phyloP scores from a whole-genome alignment of 2,797 vertebrate species.

The Pempheris klunzingeri region DNA sequence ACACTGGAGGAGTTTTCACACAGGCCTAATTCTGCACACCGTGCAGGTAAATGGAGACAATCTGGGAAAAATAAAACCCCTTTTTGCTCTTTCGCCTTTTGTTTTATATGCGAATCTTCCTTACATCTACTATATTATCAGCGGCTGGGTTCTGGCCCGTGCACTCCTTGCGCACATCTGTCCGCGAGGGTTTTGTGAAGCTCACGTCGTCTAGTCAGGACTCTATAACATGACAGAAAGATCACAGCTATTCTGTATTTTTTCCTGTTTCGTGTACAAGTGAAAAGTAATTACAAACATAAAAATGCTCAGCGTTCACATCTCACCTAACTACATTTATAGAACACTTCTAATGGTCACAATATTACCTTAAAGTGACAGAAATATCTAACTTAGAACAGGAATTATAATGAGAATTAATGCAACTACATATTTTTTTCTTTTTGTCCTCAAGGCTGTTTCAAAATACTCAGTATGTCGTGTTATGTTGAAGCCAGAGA shows the following conservation, averaged over 20 bases:
- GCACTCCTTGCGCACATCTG: not conserved
- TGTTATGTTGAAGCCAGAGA: conserved; percentile 4
- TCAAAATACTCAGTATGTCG: conserved; percentile 20
- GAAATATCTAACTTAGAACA: conserved; percentile 13
- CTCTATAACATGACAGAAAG: not conserved
- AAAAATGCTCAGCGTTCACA: not conserved
- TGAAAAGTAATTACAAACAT: not conserved
- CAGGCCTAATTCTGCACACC: conserved; percentile 29
- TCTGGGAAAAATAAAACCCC: conserved; percentile 1
- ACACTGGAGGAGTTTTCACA: conserved; percentile 53
- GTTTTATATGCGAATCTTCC: conserved; percentile 5
- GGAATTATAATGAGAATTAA: conserved; percentile 29
- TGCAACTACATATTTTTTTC: conserved; percentile 26
- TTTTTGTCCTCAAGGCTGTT: conserved; percentile 37
- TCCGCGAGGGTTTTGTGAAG: not conserved
- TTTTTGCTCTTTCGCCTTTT: conserved; percentile 22
- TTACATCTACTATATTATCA: not conserved
- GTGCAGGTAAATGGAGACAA: conserved; percentile 56
- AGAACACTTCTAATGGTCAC: not conserved
- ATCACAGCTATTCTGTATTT: not conserved
- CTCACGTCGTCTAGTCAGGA: not conserved
- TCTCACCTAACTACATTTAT: not conserved
- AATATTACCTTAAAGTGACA: conserved; percentile 9
- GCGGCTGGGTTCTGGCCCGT: not conserved
- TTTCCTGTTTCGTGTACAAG: not conserved